A percentile compares a stretch with the other conserved stretches of the same genome.
phyloP scores from a whole-genome alignment of 2,113 vertebrate species.

The Heliornis fulica region DNA sequence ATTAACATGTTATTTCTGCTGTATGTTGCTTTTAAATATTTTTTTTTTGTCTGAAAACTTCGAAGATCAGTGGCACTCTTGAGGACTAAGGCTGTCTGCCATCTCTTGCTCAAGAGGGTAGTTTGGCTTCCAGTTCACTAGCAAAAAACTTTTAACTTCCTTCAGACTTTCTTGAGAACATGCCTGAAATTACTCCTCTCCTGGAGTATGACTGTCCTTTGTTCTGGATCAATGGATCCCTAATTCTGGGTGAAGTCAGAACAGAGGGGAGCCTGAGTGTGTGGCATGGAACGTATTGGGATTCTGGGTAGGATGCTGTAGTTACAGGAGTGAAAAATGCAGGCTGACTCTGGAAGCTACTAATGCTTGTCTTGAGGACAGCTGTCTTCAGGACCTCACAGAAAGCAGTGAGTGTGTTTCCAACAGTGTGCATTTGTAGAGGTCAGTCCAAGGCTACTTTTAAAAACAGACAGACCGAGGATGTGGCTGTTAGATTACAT shows the following conservation, averaged over 20 bases:
- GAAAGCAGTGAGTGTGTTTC: not conserved
- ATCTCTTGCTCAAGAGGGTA: not conserved
- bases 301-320: not conserved
- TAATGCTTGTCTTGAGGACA: accelerated
- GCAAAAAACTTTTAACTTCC: not conserved
- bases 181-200: not conserved
- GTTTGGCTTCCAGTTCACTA: not conserved
- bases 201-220: accelerated
- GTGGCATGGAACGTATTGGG: not conserved
- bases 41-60: not conserved
- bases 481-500: not conserved
- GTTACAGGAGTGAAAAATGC: not conserved
- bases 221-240: not conserved
- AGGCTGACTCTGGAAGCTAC: not conserved
- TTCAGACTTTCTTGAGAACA: not conserved
- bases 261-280: not conserved
- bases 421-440: not conserved
- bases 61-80: not conserved
- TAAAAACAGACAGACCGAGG: not conserved
- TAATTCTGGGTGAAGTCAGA: not conserved
- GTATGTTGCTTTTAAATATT: not conserved
- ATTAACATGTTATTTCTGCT: not conserved
- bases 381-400: not conserved
- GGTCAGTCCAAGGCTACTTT: not conserved
- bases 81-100: not conserved